These are phyloP conservation scores for Psococerastis gibbosa DNA, from an alignment of 2,888 invertebrate species.

Conservation along the genomic window DNA sequence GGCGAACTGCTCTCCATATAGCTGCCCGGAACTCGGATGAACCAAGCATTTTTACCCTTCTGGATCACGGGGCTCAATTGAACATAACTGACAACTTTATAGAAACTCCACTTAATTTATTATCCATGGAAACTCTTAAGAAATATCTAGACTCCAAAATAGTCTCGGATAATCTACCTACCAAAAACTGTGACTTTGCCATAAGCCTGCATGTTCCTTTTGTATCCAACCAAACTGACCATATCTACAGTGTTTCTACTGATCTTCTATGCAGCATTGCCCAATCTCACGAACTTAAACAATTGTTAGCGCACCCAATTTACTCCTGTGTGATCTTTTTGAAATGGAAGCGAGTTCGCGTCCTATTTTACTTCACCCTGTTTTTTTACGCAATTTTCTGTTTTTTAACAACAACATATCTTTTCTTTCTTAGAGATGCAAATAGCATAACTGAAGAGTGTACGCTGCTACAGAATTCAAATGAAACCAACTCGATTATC, in stretches of 20 bases:
- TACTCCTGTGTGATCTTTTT: conserved; percentile 60
- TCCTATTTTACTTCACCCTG: conserved; percentile 52
- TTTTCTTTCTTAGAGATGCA: too few species aligned
- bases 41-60: conserved; percentile 38
- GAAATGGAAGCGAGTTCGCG: conserved; percentile 61
- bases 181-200: conserved; percentile 35
- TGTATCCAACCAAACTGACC: too few species aligned
- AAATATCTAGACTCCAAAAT: conserved; percentile 56
- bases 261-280: conserved; percentile 48
- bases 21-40: conserved; percentile 49
- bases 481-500: too few species aligned
- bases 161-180: conserved; percentile 29
- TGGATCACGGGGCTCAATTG: conserved; percentile 53
- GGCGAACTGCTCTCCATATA: conserved; percentile 54
- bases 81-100: conserved; percentile 41
- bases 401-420: conserved; percentile 44
- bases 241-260: conserved; percentile 10
- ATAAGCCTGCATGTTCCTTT: too few species aligned
- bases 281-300: conserved; percentile 41
- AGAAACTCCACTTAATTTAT: conserved; percentile 50
- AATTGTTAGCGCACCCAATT: conserved; percentile 56
- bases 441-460: too few species aligned
- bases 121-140: conserved; percentile 47
- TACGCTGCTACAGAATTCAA: too few species aligned
- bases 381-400: conserved; percentile 50